A percentile compares a stretch with the other conserved stretches of the same genome.
Evolutionary conservation across 1,140 invertebrate genomes (phyloP).

Genomic region (Conus ventricosus): DNA sequence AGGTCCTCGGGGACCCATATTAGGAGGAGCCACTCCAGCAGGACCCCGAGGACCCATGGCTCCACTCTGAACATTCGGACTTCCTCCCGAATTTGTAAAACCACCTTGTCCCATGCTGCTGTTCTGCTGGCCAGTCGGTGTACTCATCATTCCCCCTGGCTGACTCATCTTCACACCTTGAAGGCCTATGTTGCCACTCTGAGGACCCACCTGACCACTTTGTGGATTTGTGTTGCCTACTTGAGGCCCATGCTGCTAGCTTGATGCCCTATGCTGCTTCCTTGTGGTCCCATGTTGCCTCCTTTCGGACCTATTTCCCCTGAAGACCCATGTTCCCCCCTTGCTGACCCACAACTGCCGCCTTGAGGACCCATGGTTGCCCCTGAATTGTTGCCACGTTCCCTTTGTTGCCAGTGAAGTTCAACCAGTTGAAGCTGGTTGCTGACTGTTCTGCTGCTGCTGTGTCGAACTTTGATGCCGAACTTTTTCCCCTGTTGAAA

Average conservation of each 20-base stretch:
- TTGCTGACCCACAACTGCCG: neutral
- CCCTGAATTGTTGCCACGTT: neutral
- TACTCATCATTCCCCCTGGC: neutral
- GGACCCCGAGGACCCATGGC: neutral
- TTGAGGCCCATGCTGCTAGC: neutral
- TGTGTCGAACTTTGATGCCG: neutral
- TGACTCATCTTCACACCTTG: neutral
- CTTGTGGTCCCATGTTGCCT: neutral
- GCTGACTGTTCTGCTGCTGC: neutral
- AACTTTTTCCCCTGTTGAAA: conserved; percentile 12
- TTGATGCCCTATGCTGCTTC: neutral
- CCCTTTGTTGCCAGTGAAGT: conserved; percentile 17
- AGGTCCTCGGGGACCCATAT: neutral
- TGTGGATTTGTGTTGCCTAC: neutral
- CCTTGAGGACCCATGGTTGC: conserved; percentile 16
- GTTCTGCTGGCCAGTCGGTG: neutral
- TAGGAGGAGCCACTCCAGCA: neutral
- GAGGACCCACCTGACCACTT: neutral
- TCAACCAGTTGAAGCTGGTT: neutral
- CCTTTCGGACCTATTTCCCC: neutral
- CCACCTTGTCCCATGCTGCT: conserved; percentile 5
- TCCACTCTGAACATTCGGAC: neutral
- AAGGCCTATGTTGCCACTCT: neutral
- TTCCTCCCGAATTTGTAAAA: neutral
- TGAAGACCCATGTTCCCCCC: conserved; percentile 1